A percentile compares a stretch with the other conserved stretches of the same genome.
phyloP scores from a whole-genome alignment of 2,113 vertebrate genomes.

The Oncorhynchus keta region DNA sequence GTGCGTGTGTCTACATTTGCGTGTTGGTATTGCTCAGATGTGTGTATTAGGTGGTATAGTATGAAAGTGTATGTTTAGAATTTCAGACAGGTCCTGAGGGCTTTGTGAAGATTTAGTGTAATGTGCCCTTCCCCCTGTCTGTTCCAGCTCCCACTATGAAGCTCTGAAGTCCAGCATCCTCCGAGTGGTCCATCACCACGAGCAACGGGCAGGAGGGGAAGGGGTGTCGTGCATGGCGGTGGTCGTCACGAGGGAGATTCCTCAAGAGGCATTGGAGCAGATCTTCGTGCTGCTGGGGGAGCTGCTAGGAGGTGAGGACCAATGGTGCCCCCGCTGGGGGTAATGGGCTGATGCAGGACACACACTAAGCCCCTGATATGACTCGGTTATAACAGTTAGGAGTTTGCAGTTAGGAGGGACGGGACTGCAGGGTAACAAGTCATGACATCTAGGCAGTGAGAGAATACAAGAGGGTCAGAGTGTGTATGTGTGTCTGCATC shows the following conservation, averaged over 20 bases:
- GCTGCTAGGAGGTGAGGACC: slow-evolving; percentile 90
- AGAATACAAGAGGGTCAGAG: neutral
- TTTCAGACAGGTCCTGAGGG: neutral
- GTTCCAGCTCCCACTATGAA: slow-evolving; percentile 77
- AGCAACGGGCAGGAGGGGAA: slow-evolving; percentile 69
- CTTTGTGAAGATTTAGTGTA: neutral
- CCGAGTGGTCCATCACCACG: slow-evolving; percentile 83
- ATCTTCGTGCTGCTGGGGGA: slow-evolving; percentile 85
- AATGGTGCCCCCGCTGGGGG: slow-evolving; percentile 75
- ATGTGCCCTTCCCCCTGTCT: slow-evolving; percentile 36
- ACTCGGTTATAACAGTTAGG: slow-evolving; percentile 89
- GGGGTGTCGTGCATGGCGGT: slow-evolving; percentile 74
- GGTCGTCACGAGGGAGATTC: slow-evolving; percentile 86
- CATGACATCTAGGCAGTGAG: slow-evolving; percentile 42
- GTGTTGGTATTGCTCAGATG: slow-evolving; percentile 13
- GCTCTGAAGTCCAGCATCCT: slow-evolving; percentile 83
- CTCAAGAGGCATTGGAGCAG: slow-evolving; percentile 89
- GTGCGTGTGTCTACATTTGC: too few relatives aligned
- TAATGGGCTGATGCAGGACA: slow-evolving; percentile 88
- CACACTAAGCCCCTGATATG: slow-evolving; percentile 84
- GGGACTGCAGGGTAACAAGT: slow-evolving; percentile 71
- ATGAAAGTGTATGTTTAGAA: too few relatives aligned
- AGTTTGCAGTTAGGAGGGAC: slow-evolving; percentile 39
- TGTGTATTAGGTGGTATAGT: too few relatives aligned
- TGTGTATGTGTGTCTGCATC: too few relatives aligned